Conservation (phyloP, 2,888 invertebrate genomes). For the Pterostichus niger region DNA sequence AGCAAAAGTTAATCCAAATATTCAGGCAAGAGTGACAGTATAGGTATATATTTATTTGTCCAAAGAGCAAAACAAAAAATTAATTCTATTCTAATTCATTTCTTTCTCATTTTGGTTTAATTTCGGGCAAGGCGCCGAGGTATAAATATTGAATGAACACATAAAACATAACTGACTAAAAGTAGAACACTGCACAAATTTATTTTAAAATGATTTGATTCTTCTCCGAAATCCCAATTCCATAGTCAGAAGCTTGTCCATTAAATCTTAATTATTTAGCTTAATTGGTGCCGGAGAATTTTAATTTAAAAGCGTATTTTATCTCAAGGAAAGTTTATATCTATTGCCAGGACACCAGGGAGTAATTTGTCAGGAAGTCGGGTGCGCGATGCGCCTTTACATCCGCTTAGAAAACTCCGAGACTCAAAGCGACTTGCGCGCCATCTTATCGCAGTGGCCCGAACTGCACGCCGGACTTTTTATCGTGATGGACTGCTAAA, state of each 20-base stretch:
- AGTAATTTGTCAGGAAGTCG: constrained; percentile 45
- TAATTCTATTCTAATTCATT: neutral
- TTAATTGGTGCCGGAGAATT: constrained; percentile 61
- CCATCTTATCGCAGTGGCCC: constrained; percentile 56
- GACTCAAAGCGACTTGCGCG: constrained; percentile 18
- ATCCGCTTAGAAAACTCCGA: constrained; percentile 22
- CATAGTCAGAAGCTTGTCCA: constrained; percentile 31
- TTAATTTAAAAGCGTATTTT: constrained; percentile 64
- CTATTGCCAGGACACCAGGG: constrained; percentile 45
- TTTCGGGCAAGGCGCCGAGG: neutral
- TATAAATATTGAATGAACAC: constrained; percentile 44
- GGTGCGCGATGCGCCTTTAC: constrained; percentile 21
- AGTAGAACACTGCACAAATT: constrained; percentile 28
- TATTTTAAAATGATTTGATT: constrained; percentile 56
- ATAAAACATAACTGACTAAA: constrained; percentile 46
- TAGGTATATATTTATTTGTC: neutral
- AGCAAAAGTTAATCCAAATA: no score
- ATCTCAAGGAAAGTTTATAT: constrained; percentile 57
- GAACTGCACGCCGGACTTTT: constrained; percentile 42
- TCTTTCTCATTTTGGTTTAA: constrained; percentile 24
- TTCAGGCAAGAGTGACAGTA: no score
- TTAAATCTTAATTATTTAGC: constrained; percentile 63
- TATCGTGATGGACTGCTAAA: constrained; percentile 61
- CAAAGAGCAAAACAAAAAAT: neutral
- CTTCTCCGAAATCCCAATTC: constrained; percentile 35